Evolutionary conservation across 2,888 invertebrate genomes (phyloP), one percentile per base, ranked within the genome.

Genomic region (Carterocephalus palaemon): DNA sequence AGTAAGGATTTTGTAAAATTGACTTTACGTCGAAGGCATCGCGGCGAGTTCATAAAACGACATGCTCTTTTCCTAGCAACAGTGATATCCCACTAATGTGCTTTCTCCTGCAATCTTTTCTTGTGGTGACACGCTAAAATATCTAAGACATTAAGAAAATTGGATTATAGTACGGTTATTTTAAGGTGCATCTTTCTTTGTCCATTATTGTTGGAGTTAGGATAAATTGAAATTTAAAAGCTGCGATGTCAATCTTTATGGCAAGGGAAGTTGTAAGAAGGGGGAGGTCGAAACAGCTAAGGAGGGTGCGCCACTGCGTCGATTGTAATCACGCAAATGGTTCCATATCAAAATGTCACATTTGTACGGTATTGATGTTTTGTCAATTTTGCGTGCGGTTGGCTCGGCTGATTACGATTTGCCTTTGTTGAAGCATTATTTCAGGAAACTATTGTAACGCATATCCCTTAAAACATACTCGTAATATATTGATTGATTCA

Each of bases 271-370:
- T 80, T 72, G 74, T 73, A 70, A 74, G 77, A 71, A 72, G 69
- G 62, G 59, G 65, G 64, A 70, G 71, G 70, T 67, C 57, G 59
- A 39, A 23, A 17, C 24, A 23, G 62, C 59, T 60, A 60, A 65
- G 69, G 67, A 80, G 83, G 84, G 84, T 74, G 83, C 80, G 84
- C 69, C 77, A 62, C 72, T 78, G 78, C 80, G 82, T 82, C 84
- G 81, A 82, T 82, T 82, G 79, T 83, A 85, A 86, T 86, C 83
- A 84, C 81, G 82, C 82, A 84, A 86, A 85, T 86, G 85, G 82
- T 67, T 78, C 70, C 77, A 75, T 78, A 82, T 83, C 80, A 81
- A 82, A 84, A 81, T 75, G 79, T 82, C 81, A 85, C 75, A 81
- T 78, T 62, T 59, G 54, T 61, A 59, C 76, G 69, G 67, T 77